Conservation (phyloP, 1,140 invertebrate species). For the Trichonephila inaurata region DNA sequence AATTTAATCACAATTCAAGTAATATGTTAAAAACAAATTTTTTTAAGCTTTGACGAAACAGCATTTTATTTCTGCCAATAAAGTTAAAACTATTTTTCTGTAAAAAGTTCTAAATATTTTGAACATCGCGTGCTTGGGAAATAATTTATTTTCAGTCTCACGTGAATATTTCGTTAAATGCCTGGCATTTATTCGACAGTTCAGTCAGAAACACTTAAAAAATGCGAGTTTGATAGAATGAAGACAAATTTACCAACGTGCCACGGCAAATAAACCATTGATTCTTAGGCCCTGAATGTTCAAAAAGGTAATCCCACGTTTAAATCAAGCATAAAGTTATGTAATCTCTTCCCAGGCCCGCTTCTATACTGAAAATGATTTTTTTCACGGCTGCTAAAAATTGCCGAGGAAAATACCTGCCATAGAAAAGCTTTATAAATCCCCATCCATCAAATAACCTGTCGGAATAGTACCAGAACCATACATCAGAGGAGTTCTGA, state of each 20-base stretch:
- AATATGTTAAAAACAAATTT: too few species aligned
- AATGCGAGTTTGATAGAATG: neutral
- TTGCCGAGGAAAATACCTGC: neutral
- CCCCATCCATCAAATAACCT: neutral
- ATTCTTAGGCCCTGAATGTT: neutral
- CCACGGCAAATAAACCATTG: neutral
- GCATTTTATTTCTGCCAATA: too few species aligned
- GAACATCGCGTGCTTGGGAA: too few species aligned
- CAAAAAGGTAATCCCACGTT: neutral
- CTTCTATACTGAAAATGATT: neutral
- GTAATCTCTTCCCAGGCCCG: neutral
- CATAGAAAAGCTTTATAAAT: constrained; percentile 15
- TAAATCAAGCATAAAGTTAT: constrained; percentile 2
- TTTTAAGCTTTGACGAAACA: too few species aligned
- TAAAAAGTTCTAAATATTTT: too few species aligned
- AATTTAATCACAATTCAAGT: too few species aligned
- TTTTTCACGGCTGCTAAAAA: neutral
- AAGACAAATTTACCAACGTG: neutral
- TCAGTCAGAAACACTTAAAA: neutral
- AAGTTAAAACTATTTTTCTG: too few species aligned
- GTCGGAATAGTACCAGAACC: neutral
- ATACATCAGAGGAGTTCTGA: neutral
- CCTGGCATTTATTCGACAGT: neutral
- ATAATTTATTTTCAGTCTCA: too few species aligned
- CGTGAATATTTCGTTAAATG: neutral